A percentile compares a stretch with the other conserved stretches of the same genome.
Evolutionary conservation across 2,113 vertebrate genomes (phyloP).

Genomic region (Passer domesticus): DNA sequence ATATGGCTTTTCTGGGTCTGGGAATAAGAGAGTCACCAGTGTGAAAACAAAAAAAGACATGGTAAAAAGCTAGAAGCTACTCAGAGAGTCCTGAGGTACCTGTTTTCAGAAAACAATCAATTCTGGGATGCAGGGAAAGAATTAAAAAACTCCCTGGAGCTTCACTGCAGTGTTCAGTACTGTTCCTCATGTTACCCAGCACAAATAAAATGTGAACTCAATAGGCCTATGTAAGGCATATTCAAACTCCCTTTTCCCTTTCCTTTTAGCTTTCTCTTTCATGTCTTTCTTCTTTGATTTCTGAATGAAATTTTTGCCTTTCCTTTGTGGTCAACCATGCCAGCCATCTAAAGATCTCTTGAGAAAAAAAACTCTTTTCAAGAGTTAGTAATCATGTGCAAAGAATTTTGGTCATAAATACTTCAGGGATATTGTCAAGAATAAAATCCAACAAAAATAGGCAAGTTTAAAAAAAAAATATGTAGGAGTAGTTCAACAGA

Average conservation of each 20-base stretch:
- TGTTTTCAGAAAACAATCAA: background rate
- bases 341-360: constrained; percentile 1
- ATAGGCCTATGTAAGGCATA: background rate
- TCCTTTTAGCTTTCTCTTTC: constrained; percentile 23
- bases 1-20: background rate
- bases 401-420: constrained; percentile 55
- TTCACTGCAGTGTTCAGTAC: background rate
- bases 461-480: background rate
- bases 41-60: background rate
- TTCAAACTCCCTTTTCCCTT: background rate
- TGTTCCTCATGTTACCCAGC: background rate
- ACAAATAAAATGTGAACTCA: constrained; percentile 24
- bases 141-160: background rate
- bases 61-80: background rate
- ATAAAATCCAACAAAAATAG: constrained; percentile 44
- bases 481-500: background rate
- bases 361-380: constrained; percentile 12
- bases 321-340: constrained; percentile 24
- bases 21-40: background rate
- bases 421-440: constrained; percentile 43
- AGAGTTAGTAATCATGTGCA: constrained; percentile 37
- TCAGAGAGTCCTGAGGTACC: background rate
- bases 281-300: constrained; percentile 45
- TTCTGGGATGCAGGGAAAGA: background rate
- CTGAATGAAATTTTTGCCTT: constrained; percentile 53